These are phyloP conservation scores for Sciurus carolinensis DNA, from an alignment of 2,797 vertebrate genomes.

Conservation along the genomic window DNA sequence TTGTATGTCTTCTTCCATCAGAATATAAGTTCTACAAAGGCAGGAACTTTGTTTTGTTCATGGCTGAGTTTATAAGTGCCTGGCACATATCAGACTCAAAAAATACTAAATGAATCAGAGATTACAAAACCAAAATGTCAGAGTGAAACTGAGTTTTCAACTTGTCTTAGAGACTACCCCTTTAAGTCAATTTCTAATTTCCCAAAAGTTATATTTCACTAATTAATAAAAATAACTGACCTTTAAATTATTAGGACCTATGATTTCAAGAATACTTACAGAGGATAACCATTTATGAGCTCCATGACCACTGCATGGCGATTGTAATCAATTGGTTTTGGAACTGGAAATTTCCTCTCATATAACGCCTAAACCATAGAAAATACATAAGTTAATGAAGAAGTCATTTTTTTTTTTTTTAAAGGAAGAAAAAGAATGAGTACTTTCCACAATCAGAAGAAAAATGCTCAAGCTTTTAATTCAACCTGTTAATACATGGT, in stretches of 20 bases:
- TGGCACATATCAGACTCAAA: not conserved
- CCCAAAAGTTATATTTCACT: not conserved
- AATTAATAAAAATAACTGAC: not conserved
- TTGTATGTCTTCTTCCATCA: slow-evolving; percentile 1
- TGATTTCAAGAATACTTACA: slow-evolving; percentile 91
- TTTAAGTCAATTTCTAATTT: slow-evolving; percentile 51
- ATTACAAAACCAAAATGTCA: slow-evolving; percentile 24
- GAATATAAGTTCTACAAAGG: not conserved
- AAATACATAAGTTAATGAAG: slow-evolving; percentile 80
- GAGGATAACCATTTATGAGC: slow-evolving; percentile 96
- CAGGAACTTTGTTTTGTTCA: slow-evolving; percentile 16
- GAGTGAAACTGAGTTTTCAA: slow-evolving; percentile 64
- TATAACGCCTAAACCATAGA: slow-evolving; percentile 91
- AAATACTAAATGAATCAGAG: slow-evolving; percentile 12
- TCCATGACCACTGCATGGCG: slow-evolving; percentile 98
- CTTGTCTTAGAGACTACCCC: not conserved
- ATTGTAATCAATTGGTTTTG: slow-evolving; percentile 97
- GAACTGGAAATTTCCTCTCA: slow-evolving; percentile 97
- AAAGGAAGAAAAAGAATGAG: slow-evolving; percentile 35
- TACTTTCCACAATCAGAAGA: not conserved
- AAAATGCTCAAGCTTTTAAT: slow-evolving; percentile 2
- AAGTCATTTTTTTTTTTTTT: slow-evolving; percentile 24
- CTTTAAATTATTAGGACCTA: not conserved
- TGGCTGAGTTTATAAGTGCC: not conserved
- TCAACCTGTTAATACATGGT: not conserved